Percentiles rank a stretch among this genome's conserved stretches.
These are phyloP conservation scores for Sphaerophoria rueppellii DNA, from an alignment of 2,888 invertebrate genomes.

Conservation along the genomic window DNA sequence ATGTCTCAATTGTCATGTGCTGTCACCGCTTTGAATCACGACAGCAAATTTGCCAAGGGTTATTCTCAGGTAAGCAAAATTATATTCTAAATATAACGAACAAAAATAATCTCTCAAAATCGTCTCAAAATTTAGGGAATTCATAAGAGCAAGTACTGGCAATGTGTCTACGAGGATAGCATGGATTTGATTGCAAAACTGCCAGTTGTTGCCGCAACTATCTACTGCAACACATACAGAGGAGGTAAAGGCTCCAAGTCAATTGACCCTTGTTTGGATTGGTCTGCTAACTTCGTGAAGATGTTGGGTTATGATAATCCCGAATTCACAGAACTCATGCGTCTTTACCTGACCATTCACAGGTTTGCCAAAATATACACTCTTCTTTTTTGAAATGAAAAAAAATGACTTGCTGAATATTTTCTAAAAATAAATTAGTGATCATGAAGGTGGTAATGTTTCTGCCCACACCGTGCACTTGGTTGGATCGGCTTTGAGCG, in stretches of 20 bases:
- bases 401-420: slow-evolving; percentile 1
- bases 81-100: background rate
- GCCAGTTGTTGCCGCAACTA: slow-evolving; percentile 92
- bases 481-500: slow-evolving; percentile 93
- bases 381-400: background rate
- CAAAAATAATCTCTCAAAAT: background rate
- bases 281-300: slow-evolving; percentile 91
- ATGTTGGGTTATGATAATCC: slow-evolving; percentile 91
- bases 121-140: slow-evolving; percentile 83
- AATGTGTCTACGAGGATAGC: slow-evolving; percentile 90
- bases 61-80: slow-evolving; percentile 83
- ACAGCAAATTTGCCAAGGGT: slow-evolving; percentile 92
- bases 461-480: slow-evolving; percentile 94
- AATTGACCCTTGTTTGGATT: slow-evolving; percentile 90
- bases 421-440: slow-evolving; percentile 79
- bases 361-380: slow-evolving; percentile 77
- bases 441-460: slow-evolving; percentile 96
- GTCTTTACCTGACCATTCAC: slow-evolving; percentile 93
- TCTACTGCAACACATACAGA: slow-evolving; percentile 90
- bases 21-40: slow-evolving; percentile 91
- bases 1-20: slow-evolving; percentile 94
- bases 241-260: slow-evolving; percentile 88
- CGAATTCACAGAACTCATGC: slow-evolving; percentile 90
- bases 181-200: slow-evolving; percentile 95
- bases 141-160: slow-evolving; percentile 91